Evolutionary conservation across 2,797 vertebrate species (phyloP), one percentile per base, ranked within the genome.

Genomic region (Centropyge bicolor): DNA sequence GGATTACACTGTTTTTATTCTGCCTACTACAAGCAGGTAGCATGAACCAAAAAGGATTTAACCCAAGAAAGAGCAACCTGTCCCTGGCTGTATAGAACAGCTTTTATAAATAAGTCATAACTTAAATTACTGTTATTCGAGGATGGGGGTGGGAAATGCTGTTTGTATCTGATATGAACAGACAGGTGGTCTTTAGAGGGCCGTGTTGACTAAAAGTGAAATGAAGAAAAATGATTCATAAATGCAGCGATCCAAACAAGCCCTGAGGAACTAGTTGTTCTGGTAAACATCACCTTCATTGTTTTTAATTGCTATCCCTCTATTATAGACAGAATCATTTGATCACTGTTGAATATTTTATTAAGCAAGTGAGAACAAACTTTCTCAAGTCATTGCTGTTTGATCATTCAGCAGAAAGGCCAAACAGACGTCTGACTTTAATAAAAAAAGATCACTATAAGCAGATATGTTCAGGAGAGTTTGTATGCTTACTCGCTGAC

Each of bases 401-500:
- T 68, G 45, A 74, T 78, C 43, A 67, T 20, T 24, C 40, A 40
- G 8, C 52, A 69, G 71, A 31, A 31, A 31, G 27, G 27, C 52
- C 41, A 48, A 61, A 43, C 41, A 52, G 22, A 57, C 67, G 35
- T 62, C 59, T 14, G 24, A 27, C 35, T n/a, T n/a, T n/a, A n/a
- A n/a, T n/a, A n/a, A n/a, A 46, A 40, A 40, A 41, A 52, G 1
- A 59, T 76, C 52, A 60, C 40, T 75, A 69, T 20, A 60, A 54
- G 16, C 59, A 27, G 17, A 24, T 55, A 52, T 8, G 22, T 57
- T 54, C 52, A 61, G 17, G 22, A 20, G 61, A 66, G 72, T 20
- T 66, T 16, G 35, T 45, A 38, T 48, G 85, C 94, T 94, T 95
- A 98, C 98, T 96, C 93, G 96, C 81, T 69, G 96, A 94, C 85